Conservation (phyloP, 2,888 invertebrate genomes). For the Conus canariensis region DNA sequence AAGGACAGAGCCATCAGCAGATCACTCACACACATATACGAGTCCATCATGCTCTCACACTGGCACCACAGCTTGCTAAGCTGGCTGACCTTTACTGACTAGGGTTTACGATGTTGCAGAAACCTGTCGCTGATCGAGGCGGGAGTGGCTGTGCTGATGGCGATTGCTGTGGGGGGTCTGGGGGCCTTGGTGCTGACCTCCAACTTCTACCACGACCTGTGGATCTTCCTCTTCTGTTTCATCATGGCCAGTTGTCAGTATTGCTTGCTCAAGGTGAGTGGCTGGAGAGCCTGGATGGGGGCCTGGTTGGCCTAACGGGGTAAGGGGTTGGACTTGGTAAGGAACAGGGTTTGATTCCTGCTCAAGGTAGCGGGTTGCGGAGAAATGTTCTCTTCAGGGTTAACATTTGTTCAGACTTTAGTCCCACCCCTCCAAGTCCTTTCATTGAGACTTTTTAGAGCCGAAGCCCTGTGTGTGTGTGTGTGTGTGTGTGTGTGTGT, state of each 20-base stretch:
- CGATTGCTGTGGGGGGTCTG: slow-evolving; percentile 90
- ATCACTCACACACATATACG: too few species aligned
- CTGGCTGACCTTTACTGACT: too few species aligned
- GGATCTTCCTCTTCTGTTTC: slow-evolving; percentile 96
- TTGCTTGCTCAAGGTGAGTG: slow-evolving; percentile 88
- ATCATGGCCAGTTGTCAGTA: slow-evolving; percentile 99
- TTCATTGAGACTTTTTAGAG: too few species aligned
- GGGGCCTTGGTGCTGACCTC: slow-evolving; percentile 90
- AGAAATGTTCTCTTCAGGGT: not conserved
- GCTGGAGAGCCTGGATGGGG: too few species aligned
- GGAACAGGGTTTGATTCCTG: not conserved
- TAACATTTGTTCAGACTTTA: not conserved
- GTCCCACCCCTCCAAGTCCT: not conserved
- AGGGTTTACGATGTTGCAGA: slow-evolving; percentile 75
- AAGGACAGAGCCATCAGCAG: too few species aligned
- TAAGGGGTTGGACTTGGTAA: too few species aligned
- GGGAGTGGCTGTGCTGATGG: slow-evolving; percentile 89
- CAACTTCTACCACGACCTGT: slow-evolving; percentile 93
- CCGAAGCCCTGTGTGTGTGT: too few species aligned
- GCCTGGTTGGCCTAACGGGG: not conserved
- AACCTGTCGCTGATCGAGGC: slow-evolving; percentile 90
- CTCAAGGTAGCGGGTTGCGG: not conserved
- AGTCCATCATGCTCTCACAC: too few species aligned
- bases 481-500: too few species aligned
- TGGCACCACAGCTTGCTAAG: too few species aligned